phyloP scores from a whole-genome alignment of 2,797 vertebrate genomes.

The Microchirus variegatus region DNA sequence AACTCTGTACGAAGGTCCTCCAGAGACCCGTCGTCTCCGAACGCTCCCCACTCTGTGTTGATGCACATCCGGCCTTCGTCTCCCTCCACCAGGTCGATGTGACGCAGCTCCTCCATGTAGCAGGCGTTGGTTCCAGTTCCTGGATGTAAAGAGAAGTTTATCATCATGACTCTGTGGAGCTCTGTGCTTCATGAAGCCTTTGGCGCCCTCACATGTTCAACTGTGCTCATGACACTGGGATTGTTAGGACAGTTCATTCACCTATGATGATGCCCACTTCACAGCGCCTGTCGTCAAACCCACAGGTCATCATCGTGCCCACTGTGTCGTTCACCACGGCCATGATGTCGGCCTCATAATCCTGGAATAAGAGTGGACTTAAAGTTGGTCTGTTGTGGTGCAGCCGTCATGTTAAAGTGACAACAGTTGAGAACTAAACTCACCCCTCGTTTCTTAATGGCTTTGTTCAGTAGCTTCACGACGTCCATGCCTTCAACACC shows the following conservation, averaged over 20 bases:
- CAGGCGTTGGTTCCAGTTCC: constrained; percentile 97
- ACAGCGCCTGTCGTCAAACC: constrained; percentile 96
- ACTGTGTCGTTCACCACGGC: constrained; percentile 97
- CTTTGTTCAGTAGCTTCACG: constrained; percentile 92
- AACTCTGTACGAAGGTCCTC: constrained; percentile 93
- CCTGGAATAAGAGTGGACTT: constrained; percentile 72
- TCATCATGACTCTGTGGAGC: background rate
- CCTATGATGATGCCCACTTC: constrained; percentile 99
- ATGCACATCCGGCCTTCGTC: constrained; percentile 98
- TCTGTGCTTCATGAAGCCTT: background rate
- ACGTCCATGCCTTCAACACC: constrained; percentile 96
- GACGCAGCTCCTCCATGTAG: constrained; percentile 97
- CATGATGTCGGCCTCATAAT: constrained; percentile 97
- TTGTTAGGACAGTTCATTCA: constrained; percentile 56
- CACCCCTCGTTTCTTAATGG: constrained; percentile 97
- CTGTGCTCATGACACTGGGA: background rate
- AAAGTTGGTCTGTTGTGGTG: too few relatives aligned
- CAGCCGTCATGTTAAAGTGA: too few relatives aligned
- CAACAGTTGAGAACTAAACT: too few relatives aligned
- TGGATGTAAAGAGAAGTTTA: constrained; percentile 28
- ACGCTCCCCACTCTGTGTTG: constrained; percentile 95
- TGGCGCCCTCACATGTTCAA: constrained; percentile 47
- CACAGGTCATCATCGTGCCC: constrained; percentile 99
- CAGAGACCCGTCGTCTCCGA: constrained; percentile 89
- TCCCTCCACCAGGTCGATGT: constrained; percentile 95